phyloP scores from a whole-genome alignment of 2,113 vertebrate species.

The Scomber colias region DNA sequence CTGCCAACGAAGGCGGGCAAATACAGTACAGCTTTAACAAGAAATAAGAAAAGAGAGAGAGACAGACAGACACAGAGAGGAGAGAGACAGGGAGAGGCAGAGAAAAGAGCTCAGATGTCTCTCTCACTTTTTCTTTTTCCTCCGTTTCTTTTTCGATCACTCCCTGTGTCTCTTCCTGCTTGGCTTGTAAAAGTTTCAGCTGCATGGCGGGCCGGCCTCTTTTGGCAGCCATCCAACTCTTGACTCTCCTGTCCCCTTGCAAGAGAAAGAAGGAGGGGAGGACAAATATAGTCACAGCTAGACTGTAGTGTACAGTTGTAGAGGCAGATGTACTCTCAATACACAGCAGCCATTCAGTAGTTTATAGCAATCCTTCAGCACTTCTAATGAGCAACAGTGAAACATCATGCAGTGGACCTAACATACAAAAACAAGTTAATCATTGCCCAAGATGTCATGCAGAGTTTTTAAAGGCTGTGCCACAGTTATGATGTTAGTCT shows the following conservation, averaged over 20 bases:
- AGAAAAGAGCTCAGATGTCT: conserved; percentile 58
- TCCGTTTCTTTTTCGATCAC: conserved; percentile 68
- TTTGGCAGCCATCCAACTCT: conserved; percentile 81
- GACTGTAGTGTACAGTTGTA: conserved; percentile 48
- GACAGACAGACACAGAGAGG: conserved; percentile 47
- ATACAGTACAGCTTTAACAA: conserved; percentile 76
- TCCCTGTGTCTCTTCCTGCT: conserved; percentile 82
- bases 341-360: conserved; percentile 14
- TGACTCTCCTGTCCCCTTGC: conserved; percentile 73
- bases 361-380: neutral
- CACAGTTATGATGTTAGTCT: conserved; percentile 38
- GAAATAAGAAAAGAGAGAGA: conserved; percentile 45
- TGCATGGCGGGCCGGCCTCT: conserved; percentile 80
- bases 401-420: neutral
- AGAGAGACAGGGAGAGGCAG: conserved; percentile 36
- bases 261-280: conserved; percentile 61
- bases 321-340: conserved; percentile 48
- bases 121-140: conserved; percentile 68
- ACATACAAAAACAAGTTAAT: conserved; percentile 13
- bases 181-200: conserved; percentile 85
- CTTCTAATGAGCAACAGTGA: neutral
- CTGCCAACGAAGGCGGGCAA: conserved; percentile 75
- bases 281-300: conserved; percentile 76
- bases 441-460: neutral
- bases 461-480: conserved; percentile 7